Evolutionary conservation across 1,140 invertebrate genomes (phyloP).

Genomic region (Drosophila arizonae): DNA sequence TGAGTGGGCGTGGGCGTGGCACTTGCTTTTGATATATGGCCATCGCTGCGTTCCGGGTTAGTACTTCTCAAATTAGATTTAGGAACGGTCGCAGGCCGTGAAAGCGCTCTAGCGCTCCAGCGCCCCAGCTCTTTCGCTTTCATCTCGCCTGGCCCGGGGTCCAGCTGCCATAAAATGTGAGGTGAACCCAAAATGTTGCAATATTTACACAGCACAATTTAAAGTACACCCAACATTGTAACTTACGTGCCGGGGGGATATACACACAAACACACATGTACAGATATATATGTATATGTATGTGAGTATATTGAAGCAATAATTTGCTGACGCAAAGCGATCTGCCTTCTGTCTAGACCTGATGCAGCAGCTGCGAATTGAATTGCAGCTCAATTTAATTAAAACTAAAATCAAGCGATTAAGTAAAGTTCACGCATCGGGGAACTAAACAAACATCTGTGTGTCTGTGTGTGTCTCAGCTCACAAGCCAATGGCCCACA

Average conservation of each 20-base stretch:
- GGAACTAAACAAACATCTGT: slow-evolving; percentile 53
- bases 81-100: slow-evolving; percentile 33
- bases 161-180: slow-evolving; percentile 44
- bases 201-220: slow-evolving; percentile 57
- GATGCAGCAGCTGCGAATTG: slow-evolving; percentile 43
- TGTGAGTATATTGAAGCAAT: slow-evolving; percentile 11
- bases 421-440: slow-evolving; percentile 47
- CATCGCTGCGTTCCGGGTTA: slow-evolving; percentile 70
- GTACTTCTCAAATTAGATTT: slow-evolving; percentile 80
- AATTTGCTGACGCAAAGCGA: slow-evolving; percentile 27
- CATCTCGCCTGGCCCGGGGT: neutral
- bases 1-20: slow-evolving; percentile 27
- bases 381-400: slow-evolving; percentile 54
- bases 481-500: slow-evolving; percentile 11
- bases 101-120: neutral
- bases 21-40: slow-evolving; percentile 70
- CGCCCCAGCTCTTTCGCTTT: slow-evolving; percentile 1
- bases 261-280: neutral
- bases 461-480: slow-evolving; percentile 18
- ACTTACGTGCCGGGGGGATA: neutral
- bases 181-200: slow-evolving; percentile 37
- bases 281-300: neutral
- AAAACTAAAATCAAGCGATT: slow-evolving; percentile 45
- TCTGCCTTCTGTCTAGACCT: slow-evolving; percentile 48
- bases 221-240: slow-evolving; percentile 32